A percentile compares a stretch with the other conserved stretches of the same genome.
phyloP scores from a whole-genome alignment of 2,888 invertebrate genomes.

The Hydriomena furcata region DNA sequence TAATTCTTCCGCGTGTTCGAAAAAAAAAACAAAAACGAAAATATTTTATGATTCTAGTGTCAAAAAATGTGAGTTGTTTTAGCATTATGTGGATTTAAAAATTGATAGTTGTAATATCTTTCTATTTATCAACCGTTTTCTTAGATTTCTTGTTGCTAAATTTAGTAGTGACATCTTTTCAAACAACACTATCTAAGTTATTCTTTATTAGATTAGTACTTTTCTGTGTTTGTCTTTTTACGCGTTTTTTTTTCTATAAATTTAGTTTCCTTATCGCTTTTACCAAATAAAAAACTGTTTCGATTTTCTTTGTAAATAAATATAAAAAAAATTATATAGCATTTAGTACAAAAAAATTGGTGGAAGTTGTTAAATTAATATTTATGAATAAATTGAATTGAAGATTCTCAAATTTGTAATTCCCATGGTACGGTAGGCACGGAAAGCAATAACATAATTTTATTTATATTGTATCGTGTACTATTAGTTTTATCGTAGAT shows the following conservation, averaged over 20 bases:
- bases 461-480: conserved; percentile 3
- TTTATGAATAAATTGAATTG: conserved; percentile 46
- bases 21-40: conserved; percentile 21
- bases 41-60: conserved; percentile 63
- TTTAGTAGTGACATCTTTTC: conserved; percentile 4
- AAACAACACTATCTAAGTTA: conserved; percentile 7
- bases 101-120: not conserved
- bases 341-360: conserved; percentile 79
- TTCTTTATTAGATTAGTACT: conserved; percentile 13
- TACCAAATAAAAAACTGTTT: conserved; percentile 73
- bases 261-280: conserved; percentile 60
- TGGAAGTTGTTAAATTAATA: conserved; percentile 61
- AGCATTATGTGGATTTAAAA: not conserved
- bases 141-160: not conserved
- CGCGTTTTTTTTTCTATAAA: conserved; percentile 23
- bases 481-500: conserved; percentile 18
- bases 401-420: conserved; percentile 46
- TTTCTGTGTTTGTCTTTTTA: conserved; percentile 8
- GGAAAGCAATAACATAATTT: conserved; percentile 24
- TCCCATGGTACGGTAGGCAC: conserved; percentile 31
- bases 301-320: conserved; percentile 70
- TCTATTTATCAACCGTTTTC: not conserved
- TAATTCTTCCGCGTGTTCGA: conserved; percentile 47
- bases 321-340: conserved; percentile 61
- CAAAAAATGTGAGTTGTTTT: conserved; percentile 51